Base-by-base conservation (phyloP, 2,888 invertebrate species). In the Ctena decussata region DNA sequence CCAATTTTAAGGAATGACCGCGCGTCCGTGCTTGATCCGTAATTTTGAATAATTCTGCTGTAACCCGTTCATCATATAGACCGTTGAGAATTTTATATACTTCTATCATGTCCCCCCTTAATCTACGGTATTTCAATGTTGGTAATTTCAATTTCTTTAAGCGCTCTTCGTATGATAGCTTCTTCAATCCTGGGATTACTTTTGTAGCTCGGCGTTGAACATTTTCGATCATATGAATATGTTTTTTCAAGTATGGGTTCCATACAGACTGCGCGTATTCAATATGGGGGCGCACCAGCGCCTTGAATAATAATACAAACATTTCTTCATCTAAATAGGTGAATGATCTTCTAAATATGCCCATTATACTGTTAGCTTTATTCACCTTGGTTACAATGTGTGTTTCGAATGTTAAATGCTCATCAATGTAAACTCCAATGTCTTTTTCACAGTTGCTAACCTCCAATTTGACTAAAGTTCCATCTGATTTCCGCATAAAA, bases 121-220 rank as follows among this genome's bases (percentile, higher is more conserved):
- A 11, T 21, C 83, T 37, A 24, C 83, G 41, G n/a, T 79, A 76
- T 24, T 32, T 24, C 49, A 84, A 30, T 24, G 70, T 71, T 37
- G 79, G 83, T 32, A 84, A 49, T 39, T 44, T 44, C 53, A 80
- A 41, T 18, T 24, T n/a, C 44, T 24, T 46, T 35, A 82, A 69
- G 32, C 77, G 57, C n/a, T 78, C 30, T 69, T 82, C 74, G 49
- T 78, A 78, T 35, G 77, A 11, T 18, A 74, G 12, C 21, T 78
- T 49, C 53, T 74, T 60, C 6, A 78, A 32, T 46, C 53, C 69
- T 30, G 73, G 37, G 24, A 73, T 32, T n/a, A 73, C 0, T 74
- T 46, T 82, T 8, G 82, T 82, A n/a, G 78, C 44, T 49, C 82
- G n/a, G 11, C 73, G 73, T 65, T 82, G 82, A n/a, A 82, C 74